Evolutionary conservation across 2,797 vertebrate genomes (phyloP), one percentile per base, ranked within the genome.

Genomic region (Esox lucius): DNA sequence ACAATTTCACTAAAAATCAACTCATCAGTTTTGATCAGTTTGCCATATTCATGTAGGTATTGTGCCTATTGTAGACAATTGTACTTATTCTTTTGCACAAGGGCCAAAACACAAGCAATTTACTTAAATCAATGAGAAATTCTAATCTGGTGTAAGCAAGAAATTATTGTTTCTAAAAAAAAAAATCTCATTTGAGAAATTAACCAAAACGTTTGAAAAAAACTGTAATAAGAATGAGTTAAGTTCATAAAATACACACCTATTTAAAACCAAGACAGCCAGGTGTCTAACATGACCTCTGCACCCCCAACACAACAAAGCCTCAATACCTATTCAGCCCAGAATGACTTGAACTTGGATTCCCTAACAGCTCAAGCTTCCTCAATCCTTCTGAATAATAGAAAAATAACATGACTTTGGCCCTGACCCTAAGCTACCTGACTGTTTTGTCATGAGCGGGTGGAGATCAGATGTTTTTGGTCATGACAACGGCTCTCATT

Each of bases 401-500:
- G 81, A 80, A 80, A 89, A 82, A 31, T 87, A 84, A 89, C 87
- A 88, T 88, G 89, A 81, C 88, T 92, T 92, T 94, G 92, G 91
- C 91, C 92, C 88, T 92, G 92, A 93, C 91, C 91, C 83, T 70
- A 65, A 68, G 71, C 78, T 92, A 93, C 89, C 90, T 91, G 88
- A 66, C 82, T 90, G 90, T 90, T 91, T 90, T 91, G 87, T 90
- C 88, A 86, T 79, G 78, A 85, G 75, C 78, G 70, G 76, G 69
- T 80, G 74, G 90, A 92, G 91, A 93, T 92, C 92, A 94, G 91
- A 93, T 91, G 89, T 89, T 92, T 91, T 86, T 73, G 84, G 89
- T 91, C 90, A 91, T 93, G 90, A 93, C 90, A 87, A 80, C 68
- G 33, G 78, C 86, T 86, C 91, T 95, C 93, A 93, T 95, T 93